Percentiles rank a stretch among this genome's conserved stretches.
phyloP scores from a whole-genome alignment of 2,888 invertebrate genomes.

The Alloscopus bannaensis region DNA sequence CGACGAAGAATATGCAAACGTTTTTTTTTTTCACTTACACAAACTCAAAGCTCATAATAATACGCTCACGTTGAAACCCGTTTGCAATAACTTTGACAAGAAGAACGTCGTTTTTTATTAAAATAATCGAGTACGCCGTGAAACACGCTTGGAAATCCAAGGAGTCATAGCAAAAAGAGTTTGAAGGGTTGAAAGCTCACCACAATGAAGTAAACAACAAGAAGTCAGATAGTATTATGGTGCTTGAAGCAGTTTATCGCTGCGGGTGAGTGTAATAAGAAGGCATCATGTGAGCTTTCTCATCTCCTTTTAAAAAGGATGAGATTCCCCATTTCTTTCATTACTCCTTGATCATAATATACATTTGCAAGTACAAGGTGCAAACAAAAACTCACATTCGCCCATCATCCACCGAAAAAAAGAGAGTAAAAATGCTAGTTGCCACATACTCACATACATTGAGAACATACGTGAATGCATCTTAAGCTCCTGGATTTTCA shows the following conservation, averaged over 20 bases:
- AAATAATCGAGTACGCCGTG: neutral
- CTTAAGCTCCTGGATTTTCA: conserved; percentile 61
- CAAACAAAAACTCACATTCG: conserved; percentile 11
- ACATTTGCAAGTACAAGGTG: conserved; percentile 2
- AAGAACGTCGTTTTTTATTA: conserved; percentile 1
- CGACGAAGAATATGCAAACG: no score
- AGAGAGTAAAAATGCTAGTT: neutral
- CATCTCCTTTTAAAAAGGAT: conserved; percentile 19
- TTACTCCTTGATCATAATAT: conserved; percentile 48
- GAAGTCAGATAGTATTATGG: conserved; percentile 21
- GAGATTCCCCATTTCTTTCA: conserved; percentile 61
- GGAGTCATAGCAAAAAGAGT: neutral
- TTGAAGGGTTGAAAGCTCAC: neutral
- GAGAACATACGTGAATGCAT: conserved; percentile 42
- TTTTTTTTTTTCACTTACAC: no score
- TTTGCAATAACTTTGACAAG: no score
- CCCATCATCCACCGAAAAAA: no score
- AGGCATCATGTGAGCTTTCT: conserved; percentile 25
- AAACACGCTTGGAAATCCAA: no score
- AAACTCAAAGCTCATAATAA: no score
- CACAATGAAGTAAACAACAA: conserved; percentile 31
- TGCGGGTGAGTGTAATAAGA: conserved; percentile 60
- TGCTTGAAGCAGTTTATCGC: conserved; percentile 24
- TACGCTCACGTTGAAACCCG: no score
- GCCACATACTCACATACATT: neutral